Evolutionary conservation across 2,113 vertebrate species (phyloP).

Genomic region (Mellivora capensis): DNA sequence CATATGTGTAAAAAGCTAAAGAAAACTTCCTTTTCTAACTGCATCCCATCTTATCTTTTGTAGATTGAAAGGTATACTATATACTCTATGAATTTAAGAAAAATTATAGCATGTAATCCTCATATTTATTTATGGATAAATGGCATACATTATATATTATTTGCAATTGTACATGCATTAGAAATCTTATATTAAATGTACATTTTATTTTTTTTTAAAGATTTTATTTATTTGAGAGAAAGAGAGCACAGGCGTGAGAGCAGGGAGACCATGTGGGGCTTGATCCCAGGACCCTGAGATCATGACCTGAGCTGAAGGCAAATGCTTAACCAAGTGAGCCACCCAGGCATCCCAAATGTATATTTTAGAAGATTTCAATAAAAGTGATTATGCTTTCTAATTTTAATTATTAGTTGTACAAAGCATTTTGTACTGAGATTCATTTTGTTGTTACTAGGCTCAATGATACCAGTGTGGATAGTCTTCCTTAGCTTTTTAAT

Average conservation of each 20-base stretch:
- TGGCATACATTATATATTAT: background rate
- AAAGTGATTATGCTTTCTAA: background rate
- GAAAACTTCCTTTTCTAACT: background rate
- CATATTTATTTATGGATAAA: background rate
- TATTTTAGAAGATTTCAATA: background rate
- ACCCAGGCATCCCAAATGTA: background rate
- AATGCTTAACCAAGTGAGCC: background rate
- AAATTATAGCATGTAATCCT: background rate
- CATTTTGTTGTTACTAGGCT: background rate
- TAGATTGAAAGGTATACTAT: background rate
- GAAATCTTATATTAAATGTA: background rate
- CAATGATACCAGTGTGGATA: background rate
- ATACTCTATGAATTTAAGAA: background rate
- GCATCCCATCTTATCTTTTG: background rate
- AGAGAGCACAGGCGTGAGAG: background rate
- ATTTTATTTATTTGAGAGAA: background rate
- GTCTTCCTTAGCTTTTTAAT: background rate
- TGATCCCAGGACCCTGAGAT: background rate
- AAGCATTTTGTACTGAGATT: background rate
- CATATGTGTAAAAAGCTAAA: background rate
- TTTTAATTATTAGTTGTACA: background rate
- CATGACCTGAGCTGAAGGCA: background rate
- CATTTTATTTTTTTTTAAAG: background rate
- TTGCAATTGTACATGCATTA: background rate
- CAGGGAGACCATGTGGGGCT: background rate